phyloP scores from a whole-genome alignment of 2,113 vertebrate genomes.

The Bos indicus region DNA sequence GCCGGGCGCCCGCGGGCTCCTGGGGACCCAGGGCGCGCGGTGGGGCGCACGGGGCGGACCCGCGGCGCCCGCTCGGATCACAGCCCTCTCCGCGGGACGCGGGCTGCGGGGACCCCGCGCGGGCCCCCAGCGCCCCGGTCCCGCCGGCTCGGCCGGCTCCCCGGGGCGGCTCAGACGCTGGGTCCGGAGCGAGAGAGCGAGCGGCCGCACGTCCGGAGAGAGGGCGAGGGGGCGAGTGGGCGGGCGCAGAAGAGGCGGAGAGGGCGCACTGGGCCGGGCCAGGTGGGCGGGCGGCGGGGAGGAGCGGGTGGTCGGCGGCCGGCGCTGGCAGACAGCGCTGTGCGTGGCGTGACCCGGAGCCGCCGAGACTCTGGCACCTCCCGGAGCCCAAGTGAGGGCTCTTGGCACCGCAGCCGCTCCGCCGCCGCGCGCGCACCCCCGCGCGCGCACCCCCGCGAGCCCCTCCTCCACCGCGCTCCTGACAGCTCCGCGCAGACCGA shows the following conservation, averaged over 20 bases:
- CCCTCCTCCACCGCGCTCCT: conserved; percentile 56
- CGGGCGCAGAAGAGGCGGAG: not conserved
- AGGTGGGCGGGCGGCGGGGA: not conserved
- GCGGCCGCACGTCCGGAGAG: conserved; percentile 43
- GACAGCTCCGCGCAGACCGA: conserved; percentile 69
- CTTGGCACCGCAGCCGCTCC: conserved; percentile 30
- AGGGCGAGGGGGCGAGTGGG: conserved; percentile 17
- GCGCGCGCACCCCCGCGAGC: not conserved
- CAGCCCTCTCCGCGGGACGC: not conserved
- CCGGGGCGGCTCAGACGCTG: not conserved
- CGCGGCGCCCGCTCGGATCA: conserved; percentile 48
- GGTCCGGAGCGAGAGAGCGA: not conserved
- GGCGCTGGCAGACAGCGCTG: conserved; percentile 14
- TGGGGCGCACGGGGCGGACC: conserved; percentile 59
- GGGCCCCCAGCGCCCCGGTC: not conserved
- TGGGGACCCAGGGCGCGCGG: conserved; percentile 47
- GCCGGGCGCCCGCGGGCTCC: conserved; percentile 23
- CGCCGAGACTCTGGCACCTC: conserved; percentile 41
- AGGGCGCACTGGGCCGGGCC: not conserved
- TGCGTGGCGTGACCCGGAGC: not conserved
- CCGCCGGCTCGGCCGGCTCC: not conserved
- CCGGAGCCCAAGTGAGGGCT: conserved; percentile 43
- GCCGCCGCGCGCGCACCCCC: not conserved
- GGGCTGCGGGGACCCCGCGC: not conserved
- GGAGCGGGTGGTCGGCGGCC: not conserved